Evolutionary conservation across 2,888 invertebrate genomes (phyloP), one percentile per base, ranked within the genome.

Genomic region (Hoplodrina ambigua): DNA sequence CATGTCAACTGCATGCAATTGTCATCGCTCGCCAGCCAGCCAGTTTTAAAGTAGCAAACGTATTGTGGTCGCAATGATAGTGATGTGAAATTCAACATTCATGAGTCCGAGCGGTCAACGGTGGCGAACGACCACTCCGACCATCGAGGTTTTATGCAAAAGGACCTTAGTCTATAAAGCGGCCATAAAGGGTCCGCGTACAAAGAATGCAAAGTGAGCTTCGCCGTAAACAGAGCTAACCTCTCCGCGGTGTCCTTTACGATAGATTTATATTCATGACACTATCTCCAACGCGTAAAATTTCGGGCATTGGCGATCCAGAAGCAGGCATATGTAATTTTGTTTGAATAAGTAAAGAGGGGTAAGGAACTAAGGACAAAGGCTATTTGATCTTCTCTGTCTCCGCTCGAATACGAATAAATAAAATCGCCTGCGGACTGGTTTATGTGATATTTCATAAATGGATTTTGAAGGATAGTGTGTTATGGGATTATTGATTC

Each of bases 211-310:
- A 95, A 96, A 95, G 95, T 95, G 94, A 94, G 94, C 93, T 89
- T 88, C 91, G 91, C 93, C 92, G 92, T 94, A 93, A 94, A 91
- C 88, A 89, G 86, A 86, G 88, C 92, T 93, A 89, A 92, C 91
- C 92, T 93, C 92, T 92, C 91, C 87, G 91, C 86, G 92, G 92
- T 93, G 93, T 94, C 94, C 93, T 94, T 94, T 94, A 94, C 95
- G 93, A 94, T 94, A 95, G 94, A 95, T 96, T 96, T 95, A 96
- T 96, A 96, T 96, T 96, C 95, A 96, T 95, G 95, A 92, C 96
- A 94, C 94, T 94, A 94, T 95, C 94, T 95, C 91, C 86, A 89
- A 90, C 93, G 94, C 95, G 95, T 95, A 95, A 95, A 95, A 95
- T 95, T 96, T 95, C 95, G 95, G 94, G 92, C 94, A 92, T 93